A percentile compares a stretch with the other conserved stretches of the same genome.
phyloP scores from a whole-genome alignment of 2,797 vertebrate genomes.

The Phrynocephalus vlangalii region DNA sequence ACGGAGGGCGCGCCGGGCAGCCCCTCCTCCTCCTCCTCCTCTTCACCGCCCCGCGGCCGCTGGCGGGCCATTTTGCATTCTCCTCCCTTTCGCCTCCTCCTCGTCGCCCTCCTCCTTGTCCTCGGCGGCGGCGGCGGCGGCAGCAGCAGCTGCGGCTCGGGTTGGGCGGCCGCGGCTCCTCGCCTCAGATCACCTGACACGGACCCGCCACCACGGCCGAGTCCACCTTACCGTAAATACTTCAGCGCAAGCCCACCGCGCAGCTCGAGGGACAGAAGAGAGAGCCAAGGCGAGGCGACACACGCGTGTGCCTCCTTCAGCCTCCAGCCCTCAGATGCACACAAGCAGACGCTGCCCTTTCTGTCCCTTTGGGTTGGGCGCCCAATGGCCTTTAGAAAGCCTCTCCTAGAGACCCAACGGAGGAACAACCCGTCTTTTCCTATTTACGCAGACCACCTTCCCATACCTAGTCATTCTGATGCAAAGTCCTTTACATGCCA shows the following conservation, averaged over 20 bases:
- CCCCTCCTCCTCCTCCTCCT: constrained; percentile 82
- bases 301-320: not conserved
- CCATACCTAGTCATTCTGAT: not conserved
- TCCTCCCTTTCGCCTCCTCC: constrained; percentile 62
- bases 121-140: not conserved
- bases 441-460: not conserved
- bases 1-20: constrained; percentile 78
- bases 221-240: constrained; percentile 91
- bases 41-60: constrained; percentile 76
- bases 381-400: too few relatives aligned
- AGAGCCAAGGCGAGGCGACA: too few relatives aligned
- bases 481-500: not conserved
- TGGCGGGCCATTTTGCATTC: constrained; percentile 89
- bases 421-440: not conserved
- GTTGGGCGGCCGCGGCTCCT: constrained; percentile 55
- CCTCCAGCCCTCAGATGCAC: not conserved
- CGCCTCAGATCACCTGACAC: constrained; percentile 86
- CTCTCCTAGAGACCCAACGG: not conserved
- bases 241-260: constrained; percentile 53
- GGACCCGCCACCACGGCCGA: constrained; percentile 76
- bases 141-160: not conserved
- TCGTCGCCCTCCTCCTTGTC: not conserved
- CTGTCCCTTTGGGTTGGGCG: not conserved
- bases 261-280: constrained; percentile 21
- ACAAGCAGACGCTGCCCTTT: not conserved